Conservation (phyloP, 2,113 vertebrate genomes). For the Cochlearius cochlearius region DNA sequence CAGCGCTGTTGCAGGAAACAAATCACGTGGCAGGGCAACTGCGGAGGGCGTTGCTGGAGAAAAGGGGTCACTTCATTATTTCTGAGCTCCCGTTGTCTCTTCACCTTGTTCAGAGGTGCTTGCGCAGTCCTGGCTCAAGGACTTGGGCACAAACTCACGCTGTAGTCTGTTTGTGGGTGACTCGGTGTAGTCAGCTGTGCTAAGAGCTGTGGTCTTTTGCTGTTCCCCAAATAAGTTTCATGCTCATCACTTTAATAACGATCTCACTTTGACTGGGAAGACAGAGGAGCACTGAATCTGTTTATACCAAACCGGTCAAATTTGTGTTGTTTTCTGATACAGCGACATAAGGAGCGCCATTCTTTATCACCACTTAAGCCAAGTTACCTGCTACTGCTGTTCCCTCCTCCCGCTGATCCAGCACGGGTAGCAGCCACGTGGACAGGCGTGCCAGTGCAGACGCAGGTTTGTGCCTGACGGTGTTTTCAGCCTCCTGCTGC, state of each 20-base stretch:
- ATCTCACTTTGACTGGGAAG: not conserved
- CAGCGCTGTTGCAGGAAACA: not conserved
- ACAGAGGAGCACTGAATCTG: not conserved
- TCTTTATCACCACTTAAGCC: not conserved
- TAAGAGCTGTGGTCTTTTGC: not conserved
- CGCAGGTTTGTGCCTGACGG: not conserved
- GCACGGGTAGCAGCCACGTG: rapidly evolving
- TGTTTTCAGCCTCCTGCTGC: not conserved
- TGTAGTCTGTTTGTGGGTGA: not conserved
- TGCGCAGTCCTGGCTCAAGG: not conserved
- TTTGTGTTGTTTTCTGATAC: not conserved
- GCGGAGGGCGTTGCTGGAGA: not conserved
- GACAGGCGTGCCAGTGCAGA: not conserved
- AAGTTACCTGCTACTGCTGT: not conserved
- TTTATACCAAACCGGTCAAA: not conserved
- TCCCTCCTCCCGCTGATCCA: not conserved
- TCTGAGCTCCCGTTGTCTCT: not conserved
- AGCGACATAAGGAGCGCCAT: not conserved
- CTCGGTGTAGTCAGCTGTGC: not conserved
- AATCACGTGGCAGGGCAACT: not conserved
- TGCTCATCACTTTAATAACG: not conserved
- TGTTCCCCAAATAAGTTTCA: not conserved
- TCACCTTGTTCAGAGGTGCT: not conserved
- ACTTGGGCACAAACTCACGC: rapidly evolving
- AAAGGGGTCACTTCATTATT: not conserved